These are phyloP conservation scores for Athalia cordata DNA, from an alignment of 2,888 invertebrate genomes.

Conservation along the genomic window DNA sequence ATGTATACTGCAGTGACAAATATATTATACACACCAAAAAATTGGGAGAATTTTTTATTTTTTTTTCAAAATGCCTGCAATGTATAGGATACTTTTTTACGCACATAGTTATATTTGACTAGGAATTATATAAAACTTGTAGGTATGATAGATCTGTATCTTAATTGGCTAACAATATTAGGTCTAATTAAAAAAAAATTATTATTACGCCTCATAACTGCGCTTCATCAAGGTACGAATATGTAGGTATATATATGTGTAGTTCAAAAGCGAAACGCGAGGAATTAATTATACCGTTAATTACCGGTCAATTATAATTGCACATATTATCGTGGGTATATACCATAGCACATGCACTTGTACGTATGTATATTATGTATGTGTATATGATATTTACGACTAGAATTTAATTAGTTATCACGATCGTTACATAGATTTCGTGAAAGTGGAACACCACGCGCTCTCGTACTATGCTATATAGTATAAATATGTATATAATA, in stretches of 20 bases:
- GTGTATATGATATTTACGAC: background rate
- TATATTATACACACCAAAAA: background rate
- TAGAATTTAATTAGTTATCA: background rate
- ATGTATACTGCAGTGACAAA: background rate
- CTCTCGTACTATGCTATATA: too few relatives aligned
- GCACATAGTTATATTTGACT: too few relatives aligned
- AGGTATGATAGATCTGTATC: too few relatives aligned
- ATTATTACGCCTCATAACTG: background rate
- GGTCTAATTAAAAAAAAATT: background rate
- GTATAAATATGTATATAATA: too few relatives aligned
- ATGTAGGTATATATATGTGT: background rate
- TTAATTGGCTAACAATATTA: too few relatives aligned
- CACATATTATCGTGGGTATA: too few relatives aligned
- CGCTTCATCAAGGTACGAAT: background rate
- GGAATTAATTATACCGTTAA: background rate
- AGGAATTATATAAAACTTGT: too few relatives aligned
- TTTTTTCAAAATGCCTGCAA: too few relatives aligned
- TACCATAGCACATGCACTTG: background rate
- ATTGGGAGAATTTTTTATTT: background rate
- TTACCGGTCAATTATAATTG: background rate
- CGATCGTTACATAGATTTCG: too few relatives aligned
- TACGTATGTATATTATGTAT: slow-evolving; percentile 2
- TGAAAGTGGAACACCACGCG: too few relatives aligned
- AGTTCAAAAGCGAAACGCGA: background rate
- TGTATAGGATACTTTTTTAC: too few relatives aligned